These are phyloP conservation scores for Acholoe squamosa DNA, from an alignment of 2,888 invertebrate species.

Conservation along the genomic window DNA sequence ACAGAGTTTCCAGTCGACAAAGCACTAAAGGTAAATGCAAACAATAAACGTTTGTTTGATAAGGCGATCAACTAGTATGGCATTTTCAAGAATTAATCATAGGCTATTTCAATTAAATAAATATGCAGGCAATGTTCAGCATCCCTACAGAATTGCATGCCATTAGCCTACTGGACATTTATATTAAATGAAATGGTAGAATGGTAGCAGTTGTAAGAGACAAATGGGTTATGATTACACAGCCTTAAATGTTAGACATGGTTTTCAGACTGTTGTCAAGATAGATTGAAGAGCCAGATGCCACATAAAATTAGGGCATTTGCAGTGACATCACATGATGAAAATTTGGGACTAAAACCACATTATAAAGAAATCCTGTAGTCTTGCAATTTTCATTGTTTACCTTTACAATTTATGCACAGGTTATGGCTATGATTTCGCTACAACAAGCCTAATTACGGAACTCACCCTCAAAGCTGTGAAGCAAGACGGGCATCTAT, in stretches of 20 bases:
- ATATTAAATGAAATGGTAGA: background rate
- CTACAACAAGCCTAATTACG: conserved; percentile 87
- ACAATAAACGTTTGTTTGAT: background rate
- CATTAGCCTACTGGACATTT: background rate
- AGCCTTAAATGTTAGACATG: background rate
- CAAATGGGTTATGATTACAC: too few species aligned
- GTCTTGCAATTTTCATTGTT: background rate
- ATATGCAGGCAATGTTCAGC: background rate
- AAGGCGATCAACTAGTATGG: background rate
- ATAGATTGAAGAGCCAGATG: background rate
- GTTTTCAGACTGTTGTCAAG: background rate
- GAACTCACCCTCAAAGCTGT: conserved; percentile 91
- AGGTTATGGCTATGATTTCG: conserved; percentile 74
- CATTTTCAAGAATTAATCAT: background rate
- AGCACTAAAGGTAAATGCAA: conserved; percentile 66
- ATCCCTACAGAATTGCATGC: background rate
- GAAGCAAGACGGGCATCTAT: conserved; percentile 86
- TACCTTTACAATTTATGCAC: background rate
- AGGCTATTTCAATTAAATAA: background rate
- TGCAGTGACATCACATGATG: background rate
- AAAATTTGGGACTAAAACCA: background rate
- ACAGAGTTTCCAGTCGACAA: conserved; percentile 92
- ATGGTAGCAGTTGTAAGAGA: background rate
- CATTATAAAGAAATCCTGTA: background rate
- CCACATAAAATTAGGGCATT: background rate